Conservation (phyloP, 2,113 vertebrate species). For the Scytalopus superciliaris region DNA sequence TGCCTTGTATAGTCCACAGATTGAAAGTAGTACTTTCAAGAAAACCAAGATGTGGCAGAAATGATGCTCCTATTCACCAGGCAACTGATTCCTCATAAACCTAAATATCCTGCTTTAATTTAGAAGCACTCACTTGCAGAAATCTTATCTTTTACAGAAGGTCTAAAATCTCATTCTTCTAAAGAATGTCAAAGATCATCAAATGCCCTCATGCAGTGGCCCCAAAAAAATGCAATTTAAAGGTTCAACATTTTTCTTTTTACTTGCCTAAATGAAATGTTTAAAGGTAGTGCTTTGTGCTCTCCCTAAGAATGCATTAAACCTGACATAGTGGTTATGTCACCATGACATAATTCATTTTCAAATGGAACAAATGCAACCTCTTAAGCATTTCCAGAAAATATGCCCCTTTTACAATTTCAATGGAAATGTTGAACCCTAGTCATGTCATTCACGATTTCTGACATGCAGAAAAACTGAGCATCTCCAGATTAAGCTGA, state of each 20-base stretch:
- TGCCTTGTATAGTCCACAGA: background rate
- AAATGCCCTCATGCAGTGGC: background rate
- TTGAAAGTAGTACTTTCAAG: background rate
- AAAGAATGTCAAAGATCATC: background rate
- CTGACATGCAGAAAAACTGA: background rate
- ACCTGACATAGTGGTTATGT: background rate
- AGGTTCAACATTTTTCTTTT: background rate
- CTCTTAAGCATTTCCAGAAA: rapidly evolving
- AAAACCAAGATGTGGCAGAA: background rate
- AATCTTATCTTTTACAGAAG: background rate
- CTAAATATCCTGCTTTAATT: background rate
- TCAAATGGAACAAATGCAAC: background rate
- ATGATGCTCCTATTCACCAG: background rate
- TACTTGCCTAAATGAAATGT: background rate
- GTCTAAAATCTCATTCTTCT: background rate
- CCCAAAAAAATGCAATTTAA: background rate
- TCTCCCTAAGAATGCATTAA: background rate
- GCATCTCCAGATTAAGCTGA: background rate
- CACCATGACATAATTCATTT: background rate
- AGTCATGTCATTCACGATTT: background rate
- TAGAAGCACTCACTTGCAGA: background rate
- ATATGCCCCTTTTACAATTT: background rate
- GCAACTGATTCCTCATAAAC: background rate
- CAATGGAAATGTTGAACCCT: background rate
- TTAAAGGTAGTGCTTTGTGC: background rate